Evolutionary conservation across 1,140 invertebrate genomes (phyloP), one percentile per base, ranked within the genome.

Genomic region (Chelonus insularis): DNA sequence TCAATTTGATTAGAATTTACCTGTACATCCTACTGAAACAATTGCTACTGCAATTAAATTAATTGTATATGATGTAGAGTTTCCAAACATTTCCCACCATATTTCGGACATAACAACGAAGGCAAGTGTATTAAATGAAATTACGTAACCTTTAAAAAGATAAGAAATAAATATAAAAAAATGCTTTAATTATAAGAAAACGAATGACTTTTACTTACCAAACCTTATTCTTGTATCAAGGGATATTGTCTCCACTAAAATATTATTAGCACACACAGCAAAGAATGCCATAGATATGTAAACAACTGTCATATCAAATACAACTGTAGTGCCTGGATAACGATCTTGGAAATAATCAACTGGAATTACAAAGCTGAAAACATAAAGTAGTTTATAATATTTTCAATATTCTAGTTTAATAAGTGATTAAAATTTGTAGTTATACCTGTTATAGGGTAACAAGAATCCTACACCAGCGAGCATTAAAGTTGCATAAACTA

Each of bases 251-350:
- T 95, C 92, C 0, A 96, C 86, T 2, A 96, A 76, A 25, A 94
- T 80, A 72, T 95, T 96, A 74, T 95, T 96, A 20, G 89, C 84
- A 52, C 94, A 82, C 1, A 96, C 93, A 11, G 93, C 91, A 25
- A 91, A 85, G 68, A 95, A 93, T 21, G 93, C 92, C 60, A 92
- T 88, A 8, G 90, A 84, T 63, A 96, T 95, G 74, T 95, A 96
- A 20, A 94, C 91, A 29, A 93, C 85, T 11, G 91, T 94, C 89
- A 96, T 94, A 76, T 96, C 93, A 75, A 95, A 93, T 64, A 95
- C 89, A 55, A 96, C 92, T 0, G 91, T 91, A 0, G 90, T 88
- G 11, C 86, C 86, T 1, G 92, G 92, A 79, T 92, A 96, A 45
- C 89, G 85, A 1, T 83, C 82, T 84, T 95, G 91, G 80, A 93